Percentiles rank a stretch among this genome's conserved stretches.
Evolutionary conservation across 2,113 vertebrate genomes (phyloP).

Genomic region (Dicerorhinus sumatrensis): DNA sequence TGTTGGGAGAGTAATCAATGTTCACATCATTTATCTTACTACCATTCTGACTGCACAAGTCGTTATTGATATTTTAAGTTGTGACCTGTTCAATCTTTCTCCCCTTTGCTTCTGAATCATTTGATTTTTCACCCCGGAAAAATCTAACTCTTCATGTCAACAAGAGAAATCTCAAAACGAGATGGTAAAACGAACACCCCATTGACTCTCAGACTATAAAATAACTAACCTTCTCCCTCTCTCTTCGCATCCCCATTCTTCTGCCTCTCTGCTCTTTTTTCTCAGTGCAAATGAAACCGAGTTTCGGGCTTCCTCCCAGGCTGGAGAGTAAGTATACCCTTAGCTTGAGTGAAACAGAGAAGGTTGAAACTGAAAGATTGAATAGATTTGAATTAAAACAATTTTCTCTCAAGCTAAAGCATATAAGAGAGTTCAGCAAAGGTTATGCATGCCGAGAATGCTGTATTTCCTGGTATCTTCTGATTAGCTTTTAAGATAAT

Average conservation of each 20-base stretch:
- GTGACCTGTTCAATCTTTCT: not conserved
- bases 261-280: not conserved
- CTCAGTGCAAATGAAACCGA: slow-evolving; percentile 26
- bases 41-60: not conserved
- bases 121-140: not conserved
- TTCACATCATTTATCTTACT: not conserved
- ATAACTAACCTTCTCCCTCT: not conserved
- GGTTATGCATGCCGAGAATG: slow-evolving; percentile 65
- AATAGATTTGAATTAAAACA: slow-evolving; percentile 66
- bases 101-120: slow-evolving; percentile 37
- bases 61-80: not conserved
- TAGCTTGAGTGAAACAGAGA: slow-evolving; percentile 59
- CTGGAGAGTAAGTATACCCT: not conserved
- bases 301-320: not conserved
- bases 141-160: slow-evolving; percentile 18
- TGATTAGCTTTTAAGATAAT: slow-evolving; percentile 68
- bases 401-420: slow-evolving; percentile 65
- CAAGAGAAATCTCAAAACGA: slow-evolving; percentile 49
- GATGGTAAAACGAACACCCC: slow-evolving; percentile 38
- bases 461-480: slow-evolving; percentile 64
- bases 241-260: not conserved
- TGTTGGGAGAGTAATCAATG: not conserved
- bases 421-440: slow-evolving; percentile 65
- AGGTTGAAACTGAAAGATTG: slow-evolving; percentile 45
- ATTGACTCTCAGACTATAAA: not conserved